Percentiles rank a stretch among this genome's conserved stretches.
Conservation (phyloP, 2,888 invertebrate species). For the Marasmarcha lunaedactyla region DNA sequence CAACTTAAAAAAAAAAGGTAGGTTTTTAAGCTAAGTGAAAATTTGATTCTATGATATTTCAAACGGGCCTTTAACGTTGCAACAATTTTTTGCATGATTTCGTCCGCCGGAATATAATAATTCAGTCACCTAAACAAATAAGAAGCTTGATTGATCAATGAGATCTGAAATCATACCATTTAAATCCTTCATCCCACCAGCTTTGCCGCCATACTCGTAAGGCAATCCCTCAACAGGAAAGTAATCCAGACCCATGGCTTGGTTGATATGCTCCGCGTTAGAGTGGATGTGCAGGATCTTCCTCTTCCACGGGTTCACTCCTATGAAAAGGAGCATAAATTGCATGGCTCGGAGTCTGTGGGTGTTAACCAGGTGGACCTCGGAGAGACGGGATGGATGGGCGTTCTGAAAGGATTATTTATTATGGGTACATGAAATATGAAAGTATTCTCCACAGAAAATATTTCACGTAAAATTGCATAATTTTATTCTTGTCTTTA, state of each 20-base stretch:
- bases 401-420: slow-evolving; percentile 71
- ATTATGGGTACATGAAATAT: neutral
- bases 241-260: slow-evolving; percentile 63
- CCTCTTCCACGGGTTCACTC: slow-evolving; percentile 54
- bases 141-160: no score
- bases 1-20: no score
- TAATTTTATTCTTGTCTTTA: no score
- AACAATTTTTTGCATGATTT: no score
- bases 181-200: slow-evolving; percentile 78
- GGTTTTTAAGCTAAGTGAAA: no score
- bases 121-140: no score
- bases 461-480: no score
- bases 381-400: slow-evolving; percentile 84
- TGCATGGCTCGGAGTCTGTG: slow-evolving; percentile 78
- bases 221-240: slow-evolving; percentile 82
- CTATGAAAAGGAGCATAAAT: slow-evolving; percentile 64
- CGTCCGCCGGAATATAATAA: no score
- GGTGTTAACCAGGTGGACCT: slow-evolving; percentile 85
- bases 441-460: no score
- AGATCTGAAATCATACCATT: slow-evolving; percentile 74
- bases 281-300: slow-evolving; percentile 45
- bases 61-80: no score
- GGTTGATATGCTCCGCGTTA: slow-evolving; percentile 37
- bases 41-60: no score
- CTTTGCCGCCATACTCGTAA: slow-evolving; percentile 84